These are phyloP conservation scores for Cyrtonyx montezumae DNA, from an alignment of 2,113 vertebrate species.

Conservation along the genomic window DNA sequence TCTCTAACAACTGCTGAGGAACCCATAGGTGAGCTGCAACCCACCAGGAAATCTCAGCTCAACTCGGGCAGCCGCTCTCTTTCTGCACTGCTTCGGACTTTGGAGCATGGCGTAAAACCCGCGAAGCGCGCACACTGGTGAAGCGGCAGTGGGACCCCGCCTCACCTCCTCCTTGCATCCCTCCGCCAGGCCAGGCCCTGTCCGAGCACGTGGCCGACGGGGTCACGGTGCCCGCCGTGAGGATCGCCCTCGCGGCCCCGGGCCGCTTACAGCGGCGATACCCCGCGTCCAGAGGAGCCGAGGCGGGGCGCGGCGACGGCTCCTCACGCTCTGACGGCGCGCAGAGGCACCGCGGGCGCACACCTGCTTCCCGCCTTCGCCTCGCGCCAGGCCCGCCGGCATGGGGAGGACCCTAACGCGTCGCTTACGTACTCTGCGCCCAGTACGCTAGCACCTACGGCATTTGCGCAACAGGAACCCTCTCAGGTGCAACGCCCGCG, in stretches of 20 bases:
- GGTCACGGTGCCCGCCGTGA: too few relatives aligned
- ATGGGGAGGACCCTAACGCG: not conserved
- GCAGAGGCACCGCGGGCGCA: not conserved
- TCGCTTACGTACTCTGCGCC: constrained; percentile 16
- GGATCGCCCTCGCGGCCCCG: not conserved
- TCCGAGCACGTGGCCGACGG: not conserved
- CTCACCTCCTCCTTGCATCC: not conserved
- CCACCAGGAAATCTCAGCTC: not conserved
- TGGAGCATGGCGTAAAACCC: not conserved
- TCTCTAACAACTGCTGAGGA: not conserved
- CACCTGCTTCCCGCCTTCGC: constrained; percentile 3
- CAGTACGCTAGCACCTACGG: not conserved
- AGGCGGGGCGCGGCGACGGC: not conserved
- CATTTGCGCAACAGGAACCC: not conserved
- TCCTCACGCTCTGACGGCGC: not conserved
- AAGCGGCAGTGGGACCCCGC: not conserved
- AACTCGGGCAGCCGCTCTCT: too few relatives aligned
- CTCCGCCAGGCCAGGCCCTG: not conserved
- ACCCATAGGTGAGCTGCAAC: not conserved
- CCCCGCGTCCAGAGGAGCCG: not conserved
- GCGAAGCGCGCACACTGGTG: rapidly evolving
- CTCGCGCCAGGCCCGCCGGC: not conserved
- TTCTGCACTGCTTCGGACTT: not conserved
- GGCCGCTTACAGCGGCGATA: not conserved
- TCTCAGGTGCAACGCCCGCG: constrained; percentile 40